Conservation (phyloP, 2,797 vertebrate genomes). For the Poeciliopsis paucimaculata region DNA sequence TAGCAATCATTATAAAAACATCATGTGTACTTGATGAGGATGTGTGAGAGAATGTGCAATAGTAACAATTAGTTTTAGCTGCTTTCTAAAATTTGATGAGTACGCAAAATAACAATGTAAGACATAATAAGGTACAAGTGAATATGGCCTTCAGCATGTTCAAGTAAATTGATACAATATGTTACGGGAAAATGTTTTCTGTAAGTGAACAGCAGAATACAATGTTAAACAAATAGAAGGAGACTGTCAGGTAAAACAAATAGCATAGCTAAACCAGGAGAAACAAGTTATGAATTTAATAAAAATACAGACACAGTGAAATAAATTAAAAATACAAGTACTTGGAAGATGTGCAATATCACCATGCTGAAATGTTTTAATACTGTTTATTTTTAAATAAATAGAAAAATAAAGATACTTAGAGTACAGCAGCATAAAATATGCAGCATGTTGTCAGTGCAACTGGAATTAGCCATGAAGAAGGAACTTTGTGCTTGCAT, state of each 20-base stretch:
- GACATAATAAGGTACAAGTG: conserved; percentile 5
- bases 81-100: neutral
- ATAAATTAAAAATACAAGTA: neutral
- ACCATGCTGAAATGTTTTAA: neutral
- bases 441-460: neutral
- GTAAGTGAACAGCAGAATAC: neutral
- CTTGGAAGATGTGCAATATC: neutral
- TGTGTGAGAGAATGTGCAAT: neutral
- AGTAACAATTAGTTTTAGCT: neutral
- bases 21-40: neutral
- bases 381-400: neutral
- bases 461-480: neutral
- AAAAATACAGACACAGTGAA: neutral
- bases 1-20: neutral
- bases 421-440: neutral
- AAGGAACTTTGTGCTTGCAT: neutral
- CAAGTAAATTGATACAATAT: neutral
- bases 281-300: neutral
- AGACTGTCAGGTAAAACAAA: neutral
- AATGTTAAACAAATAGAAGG: neutral
- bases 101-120: neutral
- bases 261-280: neutral
- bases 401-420: neutral
- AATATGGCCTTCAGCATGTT: neutral
- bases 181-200: neutral